Evolutionary conservation across 2,797 vertebrate genomes (phyloP).

Genomic region (Microctenopoma stevenorrisi): DNA sequence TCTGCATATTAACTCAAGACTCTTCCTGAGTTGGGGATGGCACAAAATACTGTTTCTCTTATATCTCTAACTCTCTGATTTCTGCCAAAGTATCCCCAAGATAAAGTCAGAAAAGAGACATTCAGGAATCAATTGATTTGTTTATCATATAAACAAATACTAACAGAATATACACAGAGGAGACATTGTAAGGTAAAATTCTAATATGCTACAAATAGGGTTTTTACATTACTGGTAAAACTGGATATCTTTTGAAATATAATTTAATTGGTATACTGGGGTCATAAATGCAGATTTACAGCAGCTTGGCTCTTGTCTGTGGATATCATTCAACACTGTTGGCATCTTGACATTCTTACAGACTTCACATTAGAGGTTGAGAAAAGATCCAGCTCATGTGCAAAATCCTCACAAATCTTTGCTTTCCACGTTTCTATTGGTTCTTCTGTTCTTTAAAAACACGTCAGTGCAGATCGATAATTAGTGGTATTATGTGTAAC

Average conservation of each 20-base stretch:
- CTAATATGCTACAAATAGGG: neutral
- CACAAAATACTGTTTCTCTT: neutral
- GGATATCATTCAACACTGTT: neutral
- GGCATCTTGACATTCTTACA: neutral
- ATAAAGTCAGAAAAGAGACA: neutral
- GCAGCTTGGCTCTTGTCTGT: neutral
- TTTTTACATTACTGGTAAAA: neutral
- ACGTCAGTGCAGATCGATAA: neutral
- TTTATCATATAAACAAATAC: neutral
- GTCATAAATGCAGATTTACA: conserved; percentile 1
- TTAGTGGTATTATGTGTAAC: neutral
- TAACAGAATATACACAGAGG: neutral
- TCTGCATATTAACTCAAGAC: conserved; percentile 25
- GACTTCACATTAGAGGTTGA: neutral
- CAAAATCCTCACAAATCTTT: neutral
- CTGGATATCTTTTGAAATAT: neutral
- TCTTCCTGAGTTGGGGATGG: neutral
- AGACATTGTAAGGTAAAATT: neutral
- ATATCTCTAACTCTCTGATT: neutral
- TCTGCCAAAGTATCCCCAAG: neutral
- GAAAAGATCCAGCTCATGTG: neutral
- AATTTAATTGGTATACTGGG: neutral
- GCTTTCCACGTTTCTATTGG: neutral
- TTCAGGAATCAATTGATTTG: too few species aligned
- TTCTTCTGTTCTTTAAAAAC: neutral